Conservation (phyloP, 2,113 vertebrate genomes). For the Coturnix japonica region DNA sequence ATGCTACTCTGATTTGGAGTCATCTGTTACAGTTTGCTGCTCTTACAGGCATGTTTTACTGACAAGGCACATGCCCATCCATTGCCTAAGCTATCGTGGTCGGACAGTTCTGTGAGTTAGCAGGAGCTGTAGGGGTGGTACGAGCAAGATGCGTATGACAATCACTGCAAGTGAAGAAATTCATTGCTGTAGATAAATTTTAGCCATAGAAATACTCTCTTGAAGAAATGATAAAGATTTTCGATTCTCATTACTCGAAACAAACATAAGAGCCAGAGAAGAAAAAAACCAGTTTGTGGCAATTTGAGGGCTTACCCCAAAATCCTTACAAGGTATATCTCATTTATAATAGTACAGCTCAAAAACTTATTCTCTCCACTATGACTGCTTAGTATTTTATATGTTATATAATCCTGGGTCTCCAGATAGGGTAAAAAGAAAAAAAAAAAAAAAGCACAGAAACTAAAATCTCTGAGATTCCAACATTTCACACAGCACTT, state of each 20-base stretch:
- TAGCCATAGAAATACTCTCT: background rate
- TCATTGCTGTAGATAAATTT: background rate
- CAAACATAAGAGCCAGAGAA: background rate
- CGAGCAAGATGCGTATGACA: background rate
- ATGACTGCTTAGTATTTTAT: background rate
- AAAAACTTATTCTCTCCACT: background rate
- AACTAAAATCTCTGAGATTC: background rate
- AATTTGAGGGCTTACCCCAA: background rate
- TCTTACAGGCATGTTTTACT: background rate
- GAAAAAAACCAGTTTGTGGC: background rate
- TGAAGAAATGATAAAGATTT: background rate
- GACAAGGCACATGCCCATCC: background rate
- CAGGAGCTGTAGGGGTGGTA: background rate
- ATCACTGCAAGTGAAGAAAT: background rate
- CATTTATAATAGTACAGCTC: background rate
- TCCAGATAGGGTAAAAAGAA: background rate
- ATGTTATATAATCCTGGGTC: background rate
- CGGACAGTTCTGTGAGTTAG: background rate
- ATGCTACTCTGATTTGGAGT: background rate
- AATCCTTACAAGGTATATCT: background rate
- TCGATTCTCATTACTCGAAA: background rate
- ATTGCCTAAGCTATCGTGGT: background rate
- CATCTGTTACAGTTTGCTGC: background rate
- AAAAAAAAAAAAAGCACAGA: background rate
- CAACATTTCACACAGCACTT: background rate